These are phyloP conservation scores for Enhydra lutris DNA, from an alignment of 2,113 vertebrate genomes.

Conservation along the genomic window DNA sequence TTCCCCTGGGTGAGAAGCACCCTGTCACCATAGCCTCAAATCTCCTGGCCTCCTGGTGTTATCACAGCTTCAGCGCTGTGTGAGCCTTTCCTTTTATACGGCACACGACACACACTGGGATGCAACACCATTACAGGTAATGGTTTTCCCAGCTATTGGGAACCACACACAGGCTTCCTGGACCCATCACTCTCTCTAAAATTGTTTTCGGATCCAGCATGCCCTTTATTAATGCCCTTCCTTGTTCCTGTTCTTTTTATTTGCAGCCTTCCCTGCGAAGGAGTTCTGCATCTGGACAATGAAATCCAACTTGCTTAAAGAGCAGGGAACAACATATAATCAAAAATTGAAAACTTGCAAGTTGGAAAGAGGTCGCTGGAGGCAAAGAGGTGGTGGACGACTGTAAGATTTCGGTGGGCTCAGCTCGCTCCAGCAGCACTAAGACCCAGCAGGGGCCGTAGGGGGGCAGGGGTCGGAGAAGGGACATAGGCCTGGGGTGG, in stretches of 20 bases:
- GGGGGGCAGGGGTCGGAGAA: background rate
- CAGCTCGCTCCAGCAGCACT: background rate
- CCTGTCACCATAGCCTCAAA: background rate
- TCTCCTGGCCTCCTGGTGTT: background rate
- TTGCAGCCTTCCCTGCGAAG: slow-evolving; percentile 38
- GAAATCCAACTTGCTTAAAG: slow-evolving; percentile 63
- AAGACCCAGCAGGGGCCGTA: background rate
- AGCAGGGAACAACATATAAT: background rate
- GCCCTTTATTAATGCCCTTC: background rate
- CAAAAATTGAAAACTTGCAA: slow-evolving; percentile 30
- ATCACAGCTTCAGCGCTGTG: background rate
- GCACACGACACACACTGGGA: background rate
- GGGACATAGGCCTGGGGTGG: background rate
- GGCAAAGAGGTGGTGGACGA: background rate
- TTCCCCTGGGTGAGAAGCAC: background rate
- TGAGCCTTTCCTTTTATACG: background rate
- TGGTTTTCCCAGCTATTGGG: background rate
- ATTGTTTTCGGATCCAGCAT: background rate
- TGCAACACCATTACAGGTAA: background rate
- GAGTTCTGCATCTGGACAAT: background rate
- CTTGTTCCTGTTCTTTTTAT: slow-evolving; percentile 32
- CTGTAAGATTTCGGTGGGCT: background rate
- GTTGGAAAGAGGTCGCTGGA: background rate
- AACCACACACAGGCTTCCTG: background rate
- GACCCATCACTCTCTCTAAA: background rate